Percentiles rank a stretch among this genome's conserved stretches.
phyloP scores from a whole-genome alignment of 2,113 vertebrate genomes.

The Hiodon tergisus region DNA sequence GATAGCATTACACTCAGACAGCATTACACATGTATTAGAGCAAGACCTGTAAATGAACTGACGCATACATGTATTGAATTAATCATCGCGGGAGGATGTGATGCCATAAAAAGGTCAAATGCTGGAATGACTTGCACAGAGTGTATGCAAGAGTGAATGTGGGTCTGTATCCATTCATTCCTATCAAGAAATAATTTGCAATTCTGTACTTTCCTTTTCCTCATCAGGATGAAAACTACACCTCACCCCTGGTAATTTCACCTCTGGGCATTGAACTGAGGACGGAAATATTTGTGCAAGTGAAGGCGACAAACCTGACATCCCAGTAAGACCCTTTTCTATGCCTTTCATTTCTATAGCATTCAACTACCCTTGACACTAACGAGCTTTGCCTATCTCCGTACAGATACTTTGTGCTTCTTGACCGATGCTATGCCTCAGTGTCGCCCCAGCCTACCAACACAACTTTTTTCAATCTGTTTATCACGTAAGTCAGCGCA shows the following conservation, averaged over 20 bases:
- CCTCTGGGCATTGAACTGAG: conserved; percentile 51
- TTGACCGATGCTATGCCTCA: conserved; percentile 57
- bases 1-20: conserved; percentile 10
- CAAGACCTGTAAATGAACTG: not conserved
- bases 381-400: conserved; percentile 23
- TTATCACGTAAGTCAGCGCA: conserved; percentile 52
- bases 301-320: conserved; percentile 64
- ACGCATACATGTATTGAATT: not conserved
- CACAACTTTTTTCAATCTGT: conserved; percentile 62
- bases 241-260: conserved; percentile 45
- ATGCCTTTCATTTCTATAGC: not conserved
- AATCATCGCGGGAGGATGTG: too few species aligned
- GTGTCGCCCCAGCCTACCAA: conserved; percentile 45
- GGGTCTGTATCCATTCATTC: not conserved
- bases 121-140: too few species aligned
- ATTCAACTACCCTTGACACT: not conserved
- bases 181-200: not conserved
- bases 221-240: conserved; percentile 46
- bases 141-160: too few species aligned
- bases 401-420: conserved; percentile 57
- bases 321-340: conserved; percentile 48
- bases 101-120: too few species aligned
- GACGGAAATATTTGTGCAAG: conserved; percentile 56
- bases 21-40: not conserved
- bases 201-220: not conserved